These are phyloP conservation scores for Chroicocephalus ridibundus DNA, from an alignment of 2,113 vertebrate species.

Conservation along the genomic window DNA sequence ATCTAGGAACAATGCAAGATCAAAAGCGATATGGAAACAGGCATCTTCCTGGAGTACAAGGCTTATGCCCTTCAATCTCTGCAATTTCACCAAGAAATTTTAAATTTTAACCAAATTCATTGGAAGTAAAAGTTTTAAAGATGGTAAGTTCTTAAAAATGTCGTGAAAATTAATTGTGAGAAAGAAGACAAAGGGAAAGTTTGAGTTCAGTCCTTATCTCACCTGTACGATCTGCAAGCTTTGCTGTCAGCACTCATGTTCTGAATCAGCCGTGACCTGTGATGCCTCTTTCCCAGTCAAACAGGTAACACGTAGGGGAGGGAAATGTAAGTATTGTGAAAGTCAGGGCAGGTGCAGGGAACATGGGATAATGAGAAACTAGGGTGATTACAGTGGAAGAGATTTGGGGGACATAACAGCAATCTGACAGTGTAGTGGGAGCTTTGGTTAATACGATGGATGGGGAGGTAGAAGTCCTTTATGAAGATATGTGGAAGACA, in stretches of 20 bases:
- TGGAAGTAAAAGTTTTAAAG: not conserved
- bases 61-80: not conserved
- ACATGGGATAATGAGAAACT: not conserved
- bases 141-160: not conserved
- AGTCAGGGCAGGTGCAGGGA: not conserved
- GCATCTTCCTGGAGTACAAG: not conserved
- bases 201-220: not conserved
- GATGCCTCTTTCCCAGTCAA: not conserved
- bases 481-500: not conserved
- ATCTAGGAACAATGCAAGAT: not conserved
- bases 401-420: not conserved
- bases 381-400: not conserved
- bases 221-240: not conserved
- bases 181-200: not conserved
- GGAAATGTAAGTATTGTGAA: not conserved
- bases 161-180: not conserved
- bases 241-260: not conserved
- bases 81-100: not conserved
- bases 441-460: not conserved
- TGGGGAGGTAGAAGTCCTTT: not conserved
- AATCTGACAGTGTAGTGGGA: not conserved
- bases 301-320: not conserved
- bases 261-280: fast-evolving
- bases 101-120: not conserved
- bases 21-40: not conserved